phyloP scores from a whole-genome alignment of 2,888 invertebrate species.

The Nemotelus pantherinus region DNA sequence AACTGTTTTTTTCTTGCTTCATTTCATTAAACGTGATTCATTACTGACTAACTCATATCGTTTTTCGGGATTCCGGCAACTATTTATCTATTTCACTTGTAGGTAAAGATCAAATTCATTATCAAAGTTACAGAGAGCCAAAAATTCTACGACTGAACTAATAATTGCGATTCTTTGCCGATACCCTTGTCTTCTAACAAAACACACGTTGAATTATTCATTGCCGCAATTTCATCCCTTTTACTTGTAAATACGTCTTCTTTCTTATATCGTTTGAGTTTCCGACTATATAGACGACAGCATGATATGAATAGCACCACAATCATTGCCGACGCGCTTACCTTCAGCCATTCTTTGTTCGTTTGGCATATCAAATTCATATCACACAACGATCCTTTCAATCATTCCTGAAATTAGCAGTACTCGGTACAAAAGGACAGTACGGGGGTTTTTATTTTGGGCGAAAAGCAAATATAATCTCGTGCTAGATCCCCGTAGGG shows the following conservation, averaged over 20 bases:
- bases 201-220: constrained; percentile 37
- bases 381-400: constrained; percentile 44
- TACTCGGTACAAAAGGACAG: constrained; percentile 42
- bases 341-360: constrained; percentile 15
- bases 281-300: background rate
- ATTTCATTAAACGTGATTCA: no score
- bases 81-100: no score
- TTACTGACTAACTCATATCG: no score
- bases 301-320: constrained; percentile 30
- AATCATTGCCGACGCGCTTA: constrained; percentile 2
- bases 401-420: constrained; percentile 46
- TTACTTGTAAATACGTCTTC: constrained; percentile 25
- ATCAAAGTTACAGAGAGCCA: no score
- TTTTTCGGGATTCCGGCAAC: no score
- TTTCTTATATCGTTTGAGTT: constrained; percentile 33
- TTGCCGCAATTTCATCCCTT: constrained; percentile 3
- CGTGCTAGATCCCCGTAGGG: constrained; percentile 39
- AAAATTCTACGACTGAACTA: no score
- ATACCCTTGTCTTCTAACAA: no score
- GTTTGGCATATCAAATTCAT: constrained; percentile 21
- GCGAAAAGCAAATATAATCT: constrained; percentile 44
- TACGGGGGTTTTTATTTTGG: constrained; percentile 40
- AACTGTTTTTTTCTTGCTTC: no score
- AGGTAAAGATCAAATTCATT: no score
- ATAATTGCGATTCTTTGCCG: no score